Evolutionary conservation across 2,888 invertebrate genomes (phyloP).

Genomic region (Balanococcus diminutus): DNA sequence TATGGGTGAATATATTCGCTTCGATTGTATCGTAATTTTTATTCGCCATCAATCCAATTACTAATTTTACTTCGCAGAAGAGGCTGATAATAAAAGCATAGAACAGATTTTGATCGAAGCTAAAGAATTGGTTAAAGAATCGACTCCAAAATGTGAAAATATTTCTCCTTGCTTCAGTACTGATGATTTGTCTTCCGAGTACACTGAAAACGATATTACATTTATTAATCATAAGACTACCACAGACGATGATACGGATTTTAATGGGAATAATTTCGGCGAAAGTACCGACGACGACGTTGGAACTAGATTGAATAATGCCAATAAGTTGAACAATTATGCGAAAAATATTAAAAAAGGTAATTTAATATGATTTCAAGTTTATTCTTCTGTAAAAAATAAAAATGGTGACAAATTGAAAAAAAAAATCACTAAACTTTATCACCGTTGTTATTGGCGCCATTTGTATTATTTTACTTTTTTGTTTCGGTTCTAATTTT

Average conservation of each 20-base stretch:
- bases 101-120: conserved; percentile 52
- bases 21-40: background rate
- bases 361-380: background rate
- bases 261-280: background rate
- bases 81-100: conserved; percentile 51
- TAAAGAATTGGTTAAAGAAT: conserved; percentile 44
- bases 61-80: conserved; percentile 29
- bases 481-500: background rate
- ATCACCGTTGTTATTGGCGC: too few species aligned
- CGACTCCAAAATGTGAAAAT: conserved; percentile 21
- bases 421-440: too few species aligned
- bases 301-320: conserved; percentile 10
- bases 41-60: background rate
- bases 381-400: too few species aligned
- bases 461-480: too few species aligned
- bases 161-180: conserved; percentile 27
- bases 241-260: background rate
- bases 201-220: conserved; percentile 28
- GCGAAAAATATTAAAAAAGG: background rate
- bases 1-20: conserved; percentile 27
- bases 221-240: background rate
- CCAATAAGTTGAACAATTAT: background rate
- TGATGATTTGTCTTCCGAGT: conserved; percentile 48
- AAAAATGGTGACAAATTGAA: too few species aligned
- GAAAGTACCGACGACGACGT: background rate